These are phyloP conservation scores for Leptinotarsa tumamoca DNA, from an alignment of 2,888 invertebrate genomes.

Conservation along the genomic window DNA sequence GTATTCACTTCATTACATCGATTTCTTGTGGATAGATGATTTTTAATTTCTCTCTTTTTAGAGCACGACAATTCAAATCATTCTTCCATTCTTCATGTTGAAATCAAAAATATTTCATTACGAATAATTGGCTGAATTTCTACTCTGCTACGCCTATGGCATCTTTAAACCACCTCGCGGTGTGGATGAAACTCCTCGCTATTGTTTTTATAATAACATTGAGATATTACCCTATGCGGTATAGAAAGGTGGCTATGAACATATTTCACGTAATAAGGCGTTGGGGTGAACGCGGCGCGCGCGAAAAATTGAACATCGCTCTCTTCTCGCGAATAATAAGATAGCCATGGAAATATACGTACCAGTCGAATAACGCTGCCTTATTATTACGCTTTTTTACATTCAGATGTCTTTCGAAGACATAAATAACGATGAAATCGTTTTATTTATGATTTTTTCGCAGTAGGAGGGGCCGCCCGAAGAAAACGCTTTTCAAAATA, in stretches of 20 bases:
- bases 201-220: conserved; percentile 66
- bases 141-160: conserved; percentile 51
- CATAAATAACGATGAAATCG: conserved; percentile 46
- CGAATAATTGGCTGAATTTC: not conserved
- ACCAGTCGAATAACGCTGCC: conserved; percentile 54
- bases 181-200: conserved; percentile 54
- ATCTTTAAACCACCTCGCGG: conserved; percentile 46
- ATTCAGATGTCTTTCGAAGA: conserved; percentile 48
- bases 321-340: conserved; percentile 57
- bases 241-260: conserved; percentile 65
- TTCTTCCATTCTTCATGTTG: too few species aligned
- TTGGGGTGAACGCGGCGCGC: conserved; percentile 50
- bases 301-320: conserved; percentile 61
- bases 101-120: not conserved
- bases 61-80: too few species aligned
- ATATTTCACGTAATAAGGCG: conserved; percentile 65
- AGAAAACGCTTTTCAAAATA: conserved; percentile 16
- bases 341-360: conserved; percentile 56
- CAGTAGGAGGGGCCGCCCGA: conserved; percentile 31
- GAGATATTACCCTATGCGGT: conserved; percentile 65
- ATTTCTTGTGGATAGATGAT: too few species aligned
- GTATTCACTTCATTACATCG: too few species aligned
- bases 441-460: conserved; percentile 45
- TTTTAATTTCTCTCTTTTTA: too few species aligned
- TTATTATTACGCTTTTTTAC: conserved; percentile 52